Percentiles rank a stretch among this genome's conserved stretches.
Evolutionary conservation across 2,797 vertebrate species (phyloP).

Genomic region (Pitangus sulphuratus): DNA sequence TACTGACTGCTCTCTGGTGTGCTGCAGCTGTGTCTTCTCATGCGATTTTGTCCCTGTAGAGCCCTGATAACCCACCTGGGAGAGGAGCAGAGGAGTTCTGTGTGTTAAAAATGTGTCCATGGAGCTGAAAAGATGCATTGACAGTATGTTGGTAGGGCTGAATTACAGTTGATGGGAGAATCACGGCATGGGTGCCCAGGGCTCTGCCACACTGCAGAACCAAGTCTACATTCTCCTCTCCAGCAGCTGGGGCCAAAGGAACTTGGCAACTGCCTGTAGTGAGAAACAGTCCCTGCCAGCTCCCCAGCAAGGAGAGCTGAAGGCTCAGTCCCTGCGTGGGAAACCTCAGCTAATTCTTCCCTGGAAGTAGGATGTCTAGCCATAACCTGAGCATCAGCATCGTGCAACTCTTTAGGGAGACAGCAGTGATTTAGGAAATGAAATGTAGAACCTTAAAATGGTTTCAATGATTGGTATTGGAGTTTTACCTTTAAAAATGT

Average conservation of each 20-base stretch:
- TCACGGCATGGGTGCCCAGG: fast-evolving
- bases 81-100: not conserved
- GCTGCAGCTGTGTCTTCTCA: not conserved
- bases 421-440: not conserved
- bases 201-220: not conserved
- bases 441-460: not conserved
- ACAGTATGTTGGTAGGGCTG: not conserved
- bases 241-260: fast-evolving
- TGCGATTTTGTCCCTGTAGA: fast-evolving
- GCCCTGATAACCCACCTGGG: fast-evolving
- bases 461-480: not conserved
- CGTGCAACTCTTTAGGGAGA: not conserved
- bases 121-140: not conserved
- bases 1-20: fast-evolving
- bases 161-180: not conserved
- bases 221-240: not conserved
- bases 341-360: not conserved
- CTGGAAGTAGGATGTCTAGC: not conserved
- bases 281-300: not conserved
- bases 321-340: fast-evolving
- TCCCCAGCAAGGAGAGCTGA: not conserved
- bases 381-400: not conserved
- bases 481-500: not conserved
- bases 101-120: fast-evolving
- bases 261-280: fast-evolving